Evolutionary conservation across 2,113 vertebrate genomes (phyloP).

Genomic region (Astur gentilis): DNA sequence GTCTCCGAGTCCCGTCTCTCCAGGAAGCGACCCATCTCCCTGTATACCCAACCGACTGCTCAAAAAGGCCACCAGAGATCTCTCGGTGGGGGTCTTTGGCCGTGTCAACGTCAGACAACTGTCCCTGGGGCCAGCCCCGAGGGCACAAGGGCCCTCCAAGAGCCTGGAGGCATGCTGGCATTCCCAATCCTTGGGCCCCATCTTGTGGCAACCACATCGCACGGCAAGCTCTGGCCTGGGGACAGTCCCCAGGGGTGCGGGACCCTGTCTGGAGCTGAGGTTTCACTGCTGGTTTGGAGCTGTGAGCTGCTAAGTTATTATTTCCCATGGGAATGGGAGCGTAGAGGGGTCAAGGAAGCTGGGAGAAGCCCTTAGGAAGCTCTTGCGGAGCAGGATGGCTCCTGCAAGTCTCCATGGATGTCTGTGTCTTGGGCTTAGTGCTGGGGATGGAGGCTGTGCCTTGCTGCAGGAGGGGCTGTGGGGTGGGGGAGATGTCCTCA

Average conservation of each 20-base stretch:
- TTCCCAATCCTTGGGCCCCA: constrained; percentile 14
- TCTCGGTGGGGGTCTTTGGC: fast-evolving
- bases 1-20: not conserved
- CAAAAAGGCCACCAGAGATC: not conserved
- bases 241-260: fast-evolving
- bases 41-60: fast-evolving
- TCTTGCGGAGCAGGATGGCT: not conserved
- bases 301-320: not conserved
- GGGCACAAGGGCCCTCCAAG: fast-evolving
- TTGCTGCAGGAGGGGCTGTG: not conserved
- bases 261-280: not conserved
- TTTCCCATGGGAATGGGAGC: fast-evolving
- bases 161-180: fast-evolving
- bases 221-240: not conserved
- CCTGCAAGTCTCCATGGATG: fast-evolving
- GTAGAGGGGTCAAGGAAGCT: not conserved
- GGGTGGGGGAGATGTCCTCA: not conserved
- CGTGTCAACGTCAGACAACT: no score
- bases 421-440: fast-evolving
- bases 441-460: not conserved
- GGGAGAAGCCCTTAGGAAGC: not conserved
- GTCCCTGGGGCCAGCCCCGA: fast-evolving
- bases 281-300: not conserved
- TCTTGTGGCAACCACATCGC: not conserved
- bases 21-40: fast-evolving